Conservation (phyloP, 2,888 invertebrate species). For the Chrysolina americana region DNA sequence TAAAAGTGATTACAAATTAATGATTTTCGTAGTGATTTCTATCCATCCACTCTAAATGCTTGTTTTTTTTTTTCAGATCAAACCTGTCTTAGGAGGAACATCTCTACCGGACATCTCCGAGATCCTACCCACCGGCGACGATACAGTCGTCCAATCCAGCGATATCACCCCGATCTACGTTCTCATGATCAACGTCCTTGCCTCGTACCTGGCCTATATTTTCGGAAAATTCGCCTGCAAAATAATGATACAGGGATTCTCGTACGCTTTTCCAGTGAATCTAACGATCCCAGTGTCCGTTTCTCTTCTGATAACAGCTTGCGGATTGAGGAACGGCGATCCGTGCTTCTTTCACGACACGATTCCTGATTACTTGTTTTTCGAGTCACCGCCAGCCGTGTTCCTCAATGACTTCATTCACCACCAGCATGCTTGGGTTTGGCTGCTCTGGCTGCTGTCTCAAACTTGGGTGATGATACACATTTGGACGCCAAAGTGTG, state of each 20-base stretch:
- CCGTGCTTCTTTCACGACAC: slow-evolving; percentile 90
- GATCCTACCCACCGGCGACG: slow-evolving; percentile 83
- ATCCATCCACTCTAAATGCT: neutral
- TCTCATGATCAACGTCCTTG: slow-evolving; percentile 84
- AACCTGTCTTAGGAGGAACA: slow-evolving; percentile 75
- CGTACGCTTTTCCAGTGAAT: slow-evolving; percentile 96
- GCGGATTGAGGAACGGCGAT: slow-evolving; percentile 88
- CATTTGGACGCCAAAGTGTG: slow-evolving; percentile 98
- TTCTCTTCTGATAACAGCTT: slow-evolving; percentile 88
- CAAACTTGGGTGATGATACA: slow-evolving; percentile 98
- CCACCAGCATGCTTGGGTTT: slow-evolving; percentile 93
- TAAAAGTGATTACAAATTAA: too few species aligned
- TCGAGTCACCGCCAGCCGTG: slow-evolving; percentile 88
- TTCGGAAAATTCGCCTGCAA: slow-evolving; percentile 97
- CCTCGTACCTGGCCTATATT: slow-evolving; percentile 91
- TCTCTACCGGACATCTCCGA: slow-evolving; percentile 82
- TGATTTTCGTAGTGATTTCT: too few species aligned
- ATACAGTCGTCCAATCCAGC: slow-evolving; percentile 79
- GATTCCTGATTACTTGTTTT: slow-evolving; percentile 92
- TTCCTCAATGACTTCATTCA: slow-evolving; percentile 88
- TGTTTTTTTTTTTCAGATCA: slow-evolving; percentile 70
- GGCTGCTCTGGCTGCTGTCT: slow-evolving; percentile 92
- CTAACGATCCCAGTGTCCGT: slow-evolving; percentile 93
- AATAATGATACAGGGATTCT: slow-evolving; percentile 96
- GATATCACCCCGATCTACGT: slow-evolving; percentile 84